Base-by-base conservation (phyloP, 2,797 vertebrate species). In the Pangasius krempfi region DNA sequence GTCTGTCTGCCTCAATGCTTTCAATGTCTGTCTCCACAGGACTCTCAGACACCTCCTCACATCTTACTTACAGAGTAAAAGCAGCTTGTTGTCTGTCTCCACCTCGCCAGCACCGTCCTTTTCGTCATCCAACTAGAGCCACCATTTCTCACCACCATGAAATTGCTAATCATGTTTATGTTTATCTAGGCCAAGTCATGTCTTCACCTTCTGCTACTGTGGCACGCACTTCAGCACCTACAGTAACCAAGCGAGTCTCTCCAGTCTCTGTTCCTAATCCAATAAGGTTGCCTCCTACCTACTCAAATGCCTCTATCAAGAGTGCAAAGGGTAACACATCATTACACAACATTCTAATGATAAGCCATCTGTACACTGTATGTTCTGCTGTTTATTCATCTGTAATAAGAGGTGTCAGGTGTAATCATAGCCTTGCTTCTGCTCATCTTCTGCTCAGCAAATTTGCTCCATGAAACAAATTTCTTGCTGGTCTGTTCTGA, bases 61-160 rank as follows among this genome's bases (percentile, higher is more conserved):
- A 58, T 37, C 66, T 27, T 84, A 62, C 80, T 84, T 87, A 52
- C 87, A 88, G 68, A 88, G 80, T 88, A 76, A 82, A 89, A 54
- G 44, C 80, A 89, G 85, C 93, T 89, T 94, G 93, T 93, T 94
- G 93, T 93, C 89, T 93, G 94, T 91, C 92, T 86, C 37, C 44
- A 91, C 91, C 93, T 84, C 75, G 16, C 14, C 86, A 85, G 66
- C 50, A 79, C 81, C 40, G 79, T 87, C 64, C 40, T 94, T 92
- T 93, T 84, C 9, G 25, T 56, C 30, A 83, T 62, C 37, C 58
- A 81, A 87, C 52, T 52, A 75, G 52, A 93, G 91, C 56, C 89
- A 20, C 13, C 90, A 90, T 86, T 89, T 87, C 54, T 88, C 79
- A 60, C 68, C 37, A 78, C 88, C 14, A 52, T 78, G 13, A 25